phyloP scores from a whole-genome alignment of 2,888 invertebrate species.

The Leucania comma region DNA sequence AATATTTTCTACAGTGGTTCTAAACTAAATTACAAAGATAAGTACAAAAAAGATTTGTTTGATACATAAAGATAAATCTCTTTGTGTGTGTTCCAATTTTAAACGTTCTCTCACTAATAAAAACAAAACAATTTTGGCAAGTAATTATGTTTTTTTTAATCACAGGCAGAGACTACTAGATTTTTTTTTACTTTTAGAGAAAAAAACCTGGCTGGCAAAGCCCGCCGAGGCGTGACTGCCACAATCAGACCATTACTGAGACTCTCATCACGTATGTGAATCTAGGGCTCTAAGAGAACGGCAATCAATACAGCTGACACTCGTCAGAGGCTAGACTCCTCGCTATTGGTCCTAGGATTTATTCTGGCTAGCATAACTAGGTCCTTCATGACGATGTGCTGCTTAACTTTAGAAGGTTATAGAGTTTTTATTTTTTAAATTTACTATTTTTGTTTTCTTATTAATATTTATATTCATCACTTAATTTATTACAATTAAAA shows the following conservation, averaged over 20 bases:
- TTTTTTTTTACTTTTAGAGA: neutral
- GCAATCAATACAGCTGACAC: constrained; percentile 15
- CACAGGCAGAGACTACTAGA: too few species aligned
- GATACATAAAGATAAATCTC: too few species aligned
- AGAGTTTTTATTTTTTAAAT: neutral
- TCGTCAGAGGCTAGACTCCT: constrained; percentile 6
- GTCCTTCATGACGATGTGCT: neutral
- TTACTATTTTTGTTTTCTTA: neutral
- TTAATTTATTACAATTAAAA: too few species aligned
- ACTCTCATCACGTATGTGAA: neutral
- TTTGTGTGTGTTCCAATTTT: neutral
- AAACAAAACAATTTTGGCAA: neutral
- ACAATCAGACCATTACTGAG: constrained; percentile 7
- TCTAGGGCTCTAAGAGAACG: constrained; percentile 6
- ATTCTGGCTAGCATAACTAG: neutral
- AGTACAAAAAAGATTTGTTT: too few species aligned
- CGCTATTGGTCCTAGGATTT: constrained; percentile 17
- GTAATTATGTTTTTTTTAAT: neutral
- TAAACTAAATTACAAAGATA: neutral
- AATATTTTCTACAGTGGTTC: neutral
- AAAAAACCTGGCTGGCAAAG: constrained; percentile 3
- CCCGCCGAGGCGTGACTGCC: constrained; percentile 6
- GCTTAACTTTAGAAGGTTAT: neutral
- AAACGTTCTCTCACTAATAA: neutral
- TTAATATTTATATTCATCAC: neutral